Evolutionary conservation across 2,888 invertebrate species (phyloP), one percentile per base, ranked within the genome.

Genomic region (Agapostemon virescens): DNA sequence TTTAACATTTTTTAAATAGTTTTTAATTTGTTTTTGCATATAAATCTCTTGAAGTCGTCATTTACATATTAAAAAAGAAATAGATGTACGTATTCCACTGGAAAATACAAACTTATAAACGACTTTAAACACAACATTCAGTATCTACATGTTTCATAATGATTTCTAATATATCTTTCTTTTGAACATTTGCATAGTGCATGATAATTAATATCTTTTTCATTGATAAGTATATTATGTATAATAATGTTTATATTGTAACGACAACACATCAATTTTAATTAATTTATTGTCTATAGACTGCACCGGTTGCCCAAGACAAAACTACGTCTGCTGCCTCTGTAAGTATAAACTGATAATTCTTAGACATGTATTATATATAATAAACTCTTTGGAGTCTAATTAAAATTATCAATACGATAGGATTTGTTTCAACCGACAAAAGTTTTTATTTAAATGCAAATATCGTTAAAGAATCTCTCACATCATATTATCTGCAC

Each of bases 271-370:
- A 23, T n/a, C 11, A 23, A 64, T 72, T 38, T 77, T 36, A 36
- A 68, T 42, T 5, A 15, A 49, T 45, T 74, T 52, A 33, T 58
- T 68, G 4, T 20, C 33, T 23, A n/a, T 20, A 81, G 81, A 74
- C 81, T n/a, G 2, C 69, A 1, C 74, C 81, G 11, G n/a, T 63
- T 26, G 20, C 36, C 33, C 20, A 67, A 9, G 15, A 20, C 40
- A 42, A 20, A 55, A 26, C 45, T 23, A 17, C 17, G 0, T 3
- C 33, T 4, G 0, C 15, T 4, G 13, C 15, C 20, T n/a, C 9
- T 17, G 23, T 67, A 67, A 13, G 78, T 77, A 78, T 11, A 23
- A 66, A 23, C 11, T 33, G 6, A 45, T 20, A 9, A 52, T 68
- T 49, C 33, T 69, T 45, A 30, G 2, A 45, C 3, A 9, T 38